These are phyloP conservation scores for Mellilla xanthometata DNA, from an alignment of 2,888 invertebrate species.

Conservation along the genomic window DNA sequence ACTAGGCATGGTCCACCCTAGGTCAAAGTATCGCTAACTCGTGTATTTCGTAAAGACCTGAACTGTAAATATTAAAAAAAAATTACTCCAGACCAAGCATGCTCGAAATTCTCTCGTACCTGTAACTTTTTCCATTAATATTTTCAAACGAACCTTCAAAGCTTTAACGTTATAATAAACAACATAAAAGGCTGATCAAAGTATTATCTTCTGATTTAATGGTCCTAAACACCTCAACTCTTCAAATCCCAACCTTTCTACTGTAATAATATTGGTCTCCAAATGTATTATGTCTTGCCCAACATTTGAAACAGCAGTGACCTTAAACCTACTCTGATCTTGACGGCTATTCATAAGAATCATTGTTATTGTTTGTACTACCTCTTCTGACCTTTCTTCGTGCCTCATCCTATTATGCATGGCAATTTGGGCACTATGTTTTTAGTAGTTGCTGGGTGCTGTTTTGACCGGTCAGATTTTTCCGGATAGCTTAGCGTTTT, in stretches of 20 bases:
- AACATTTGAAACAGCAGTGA: constrained; percentile 14
- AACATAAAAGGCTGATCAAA: too few relatives aligned
- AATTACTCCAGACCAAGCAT: too few relatives aligned
- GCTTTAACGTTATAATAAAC: too few relatives aligned
- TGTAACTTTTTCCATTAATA: too few relatives aligned
- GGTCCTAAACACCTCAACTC: background rate
- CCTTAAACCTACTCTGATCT: constrained; percentile 20
- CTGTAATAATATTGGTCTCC: background rate
- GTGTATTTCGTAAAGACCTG: too few relatives aligned
- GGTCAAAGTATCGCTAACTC: too few relatives aligned
- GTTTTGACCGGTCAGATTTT: background rate
- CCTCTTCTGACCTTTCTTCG: constrained; percentile 25
- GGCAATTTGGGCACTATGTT: constrained; percentile 26
- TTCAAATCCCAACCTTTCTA: background rate
- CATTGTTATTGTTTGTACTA: constrained; percentile 27
- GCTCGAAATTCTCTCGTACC: too few relatives aligned
- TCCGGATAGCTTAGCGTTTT: too few relatives aligned
- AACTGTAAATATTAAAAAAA: too few relatives aligned
- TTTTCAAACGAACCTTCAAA: too few relatives aligned
- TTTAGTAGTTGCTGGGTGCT: constrained; percentile 8
- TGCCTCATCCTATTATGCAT: constrained; percentile 29
- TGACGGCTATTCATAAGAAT: constrained; percentile 20
- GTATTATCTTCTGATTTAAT: too few relatives aligned
- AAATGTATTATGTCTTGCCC: constrained; percentile 4
- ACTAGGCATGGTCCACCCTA: too few relatives aligned